These are phyloP conservation scores for Lophochroa leadbeateri DNA, from an alignment of 2,113 vertebrate species.

Conservation along the genomic window DNA sequence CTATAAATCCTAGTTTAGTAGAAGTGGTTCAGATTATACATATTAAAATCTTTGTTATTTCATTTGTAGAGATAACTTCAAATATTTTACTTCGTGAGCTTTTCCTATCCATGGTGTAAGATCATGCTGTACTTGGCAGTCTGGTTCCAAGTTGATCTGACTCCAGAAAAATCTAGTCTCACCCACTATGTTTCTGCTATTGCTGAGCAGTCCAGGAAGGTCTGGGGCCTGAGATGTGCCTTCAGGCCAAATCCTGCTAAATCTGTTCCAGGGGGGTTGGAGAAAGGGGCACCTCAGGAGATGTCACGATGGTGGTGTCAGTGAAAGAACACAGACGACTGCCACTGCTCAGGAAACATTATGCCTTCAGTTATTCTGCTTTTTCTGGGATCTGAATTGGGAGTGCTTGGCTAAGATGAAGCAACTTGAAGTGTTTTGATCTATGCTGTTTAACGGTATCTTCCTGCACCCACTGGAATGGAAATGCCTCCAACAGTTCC, in stretches of 20 bases:
- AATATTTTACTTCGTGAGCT: not conserved
- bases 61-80: not conserved
- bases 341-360: not conserved
- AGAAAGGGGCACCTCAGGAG: not conserved
- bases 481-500: not conserved
- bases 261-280: not conserved
- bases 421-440: not conserved
- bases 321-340: not conserved
- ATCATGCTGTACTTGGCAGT: not conserved
- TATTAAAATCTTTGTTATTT: not conserved
- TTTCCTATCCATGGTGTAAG: not conserved
- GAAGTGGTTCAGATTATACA: not conserved
- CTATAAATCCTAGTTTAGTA: not conserved
- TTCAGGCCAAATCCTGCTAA: not conserved
- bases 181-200: not conserved
- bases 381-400: not conserved
- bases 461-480: not conserved
- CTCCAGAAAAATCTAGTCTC: not conserved
- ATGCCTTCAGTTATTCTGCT: not conserved
- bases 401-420: not conserved
- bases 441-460: not conserved
- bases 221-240: fast-evolving
- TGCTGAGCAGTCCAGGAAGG: not conserved
- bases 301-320: fast-evolving
- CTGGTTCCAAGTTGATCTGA: not conserved